A percentile compares a stretch with the other conserved stretches of the same genome.
Conservation (phyloP, 2,888 invertebrate genomes). For the Lycocerus yunnanus region DNA sequence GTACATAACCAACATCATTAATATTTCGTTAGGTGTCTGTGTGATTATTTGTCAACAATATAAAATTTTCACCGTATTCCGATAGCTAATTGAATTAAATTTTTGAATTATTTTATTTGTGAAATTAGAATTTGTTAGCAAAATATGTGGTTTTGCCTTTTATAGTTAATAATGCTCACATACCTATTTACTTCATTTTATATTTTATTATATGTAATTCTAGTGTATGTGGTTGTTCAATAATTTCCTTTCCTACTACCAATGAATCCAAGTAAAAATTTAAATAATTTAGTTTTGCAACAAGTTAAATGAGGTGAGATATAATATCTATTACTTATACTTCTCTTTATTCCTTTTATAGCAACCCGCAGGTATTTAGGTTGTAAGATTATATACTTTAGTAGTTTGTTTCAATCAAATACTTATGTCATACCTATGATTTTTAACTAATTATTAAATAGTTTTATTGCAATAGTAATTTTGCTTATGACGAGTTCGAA, state of each 20-base stretch:
- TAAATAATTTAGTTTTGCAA: constrained; percentile 2
- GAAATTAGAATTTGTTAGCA: not conserved
- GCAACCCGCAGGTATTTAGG: constrained; percentile 4
- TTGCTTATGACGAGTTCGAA: not conserved
- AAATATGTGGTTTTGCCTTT: not conserved
- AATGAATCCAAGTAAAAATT: not conserved
- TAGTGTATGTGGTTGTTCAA: not conserved
- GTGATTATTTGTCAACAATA: not conserved
- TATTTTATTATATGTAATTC: not conserved
- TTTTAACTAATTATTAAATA: not conserved
- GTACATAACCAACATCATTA: not conserved
- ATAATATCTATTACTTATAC: not conserved
- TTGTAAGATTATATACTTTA: constrained; percentile 1
- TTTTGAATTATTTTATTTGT: not conserved
- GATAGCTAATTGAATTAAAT: not conserved
- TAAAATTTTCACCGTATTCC: not conserved
- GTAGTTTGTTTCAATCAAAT: not conserved
- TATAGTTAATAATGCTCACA: not conserved
- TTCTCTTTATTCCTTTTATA: constrained; percentile 2
- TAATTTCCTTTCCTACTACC: not conserved
- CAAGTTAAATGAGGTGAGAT: not conserved
- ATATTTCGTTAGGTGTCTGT: not conserved
- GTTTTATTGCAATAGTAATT: not conserved
- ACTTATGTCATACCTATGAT: not conserved
- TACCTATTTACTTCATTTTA: not conserved